Evolutionary conservation across 2,113 vertebrate species (phyloP).

Genomic region (Labeo rohita): DNA sequence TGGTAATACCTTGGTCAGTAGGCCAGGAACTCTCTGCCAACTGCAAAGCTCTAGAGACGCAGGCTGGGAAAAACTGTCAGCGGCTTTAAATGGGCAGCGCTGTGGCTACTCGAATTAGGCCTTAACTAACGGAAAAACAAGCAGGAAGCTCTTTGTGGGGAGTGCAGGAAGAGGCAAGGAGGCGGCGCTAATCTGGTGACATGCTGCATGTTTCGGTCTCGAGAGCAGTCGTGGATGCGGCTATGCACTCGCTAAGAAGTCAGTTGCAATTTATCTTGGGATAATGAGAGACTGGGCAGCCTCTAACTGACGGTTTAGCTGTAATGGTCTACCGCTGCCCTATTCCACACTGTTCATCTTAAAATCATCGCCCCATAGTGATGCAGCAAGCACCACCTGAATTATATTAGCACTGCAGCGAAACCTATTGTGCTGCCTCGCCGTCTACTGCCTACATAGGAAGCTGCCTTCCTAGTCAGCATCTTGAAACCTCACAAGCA

Average conservation of each 20-base stretch:
- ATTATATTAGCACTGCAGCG: background rate
- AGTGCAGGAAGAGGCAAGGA: conserved; percentile 42
- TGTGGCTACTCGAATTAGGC: conserved; percentile 53
- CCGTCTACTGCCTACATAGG: conserved; percentile 5
- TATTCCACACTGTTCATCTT: conserved; percentile 50
- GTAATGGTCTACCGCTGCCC: conserved; percentile 56
- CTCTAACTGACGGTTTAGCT: conserved; percentile 59
- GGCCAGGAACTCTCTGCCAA: conserved; percentile 7
- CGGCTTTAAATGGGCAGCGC: conserved; percentile 23
- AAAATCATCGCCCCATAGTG: conserved; percentile 54
- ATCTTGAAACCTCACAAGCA: background rate
- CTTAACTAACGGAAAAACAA: conserved; percentile 53
- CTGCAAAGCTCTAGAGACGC: conserved; percentile 30
- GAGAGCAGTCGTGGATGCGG: conserved; percentile 50
- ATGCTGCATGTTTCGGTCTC: conserved; percentile 55
- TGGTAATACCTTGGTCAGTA: conserved; percentile 37
- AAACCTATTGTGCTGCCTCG: background rate
- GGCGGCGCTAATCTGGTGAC: conserved; percentile 56
- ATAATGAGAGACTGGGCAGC: conserved; percentile 58
- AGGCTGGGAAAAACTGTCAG: conserved; percentile 32
- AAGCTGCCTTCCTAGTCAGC: background rate
- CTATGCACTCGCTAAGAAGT: conserved; percentile 58
- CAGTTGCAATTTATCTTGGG: conserved; percentile 47
- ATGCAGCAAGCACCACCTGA: conserved; percentile 44
- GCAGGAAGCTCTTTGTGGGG: conserved; percentile 55